A percentile compares a stretch with the other conserved stretches of the same genome.
Conservation (phyloP, 2,888 invertebrate species). For the Calliscelio sp. region DNA sequence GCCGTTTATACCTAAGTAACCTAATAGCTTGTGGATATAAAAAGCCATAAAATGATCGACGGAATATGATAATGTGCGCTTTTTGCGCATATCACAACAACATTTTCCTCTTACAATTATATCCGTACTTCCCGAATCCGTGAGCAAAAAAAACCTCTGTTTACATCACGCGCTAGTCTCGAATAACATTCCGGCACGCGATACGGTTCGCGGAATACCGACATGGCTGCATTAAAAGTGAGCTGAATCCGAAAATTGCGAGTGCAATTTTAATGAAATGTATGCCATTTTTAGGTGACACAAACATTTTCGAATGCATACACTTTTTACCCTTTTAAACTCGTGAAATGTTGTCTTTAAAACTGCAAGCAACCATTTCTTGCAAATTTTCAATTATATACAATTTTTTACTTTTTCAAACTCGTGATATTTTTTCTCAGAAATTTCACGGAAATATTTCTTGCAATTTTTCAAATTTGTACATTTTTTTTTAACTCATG, state of each 20-base stretch:
- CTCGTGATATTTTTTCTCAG: no score
- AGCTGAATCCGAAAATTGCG: conserved; percentile 3
- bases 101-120: conserved; percentile 33
- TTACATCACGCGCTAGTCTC: conserved; percentile 20
- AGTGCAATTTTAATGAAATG: background rate
- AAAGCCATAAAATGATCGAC: conserved; percentile 14
- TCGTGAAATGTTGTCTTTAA: no score
- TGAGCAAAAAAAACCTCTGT: conserved; percentile 16
- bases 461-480: no score
- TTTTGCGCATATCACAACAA: background rate
- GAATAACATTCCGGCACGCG: conserved; percentile 40
- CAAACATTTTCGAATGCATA: no score
- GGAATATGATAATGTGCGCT: conserved; percentile 20
- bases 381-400: no score
- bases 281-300: conserved; percentile 18
- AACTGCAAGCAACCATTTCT: no score
- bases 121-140: conserved; percentile 32
- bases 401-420: no score
- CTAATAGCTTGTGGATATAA: conserved; percentile 22
- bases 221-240: conserved; percentile 4
- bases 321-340: no score
- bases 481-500: no score
- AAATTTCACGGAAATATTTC: no score
- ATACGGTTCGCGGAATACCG: conserved; percentile 31
- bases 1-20: conserved; percentile 34